Evolutionary conservation across 2,113 vertebrate genomes (phyloP), one percentile per base, ranked within the genome.

Genomic region (Coracopsis vasa): DNA sequence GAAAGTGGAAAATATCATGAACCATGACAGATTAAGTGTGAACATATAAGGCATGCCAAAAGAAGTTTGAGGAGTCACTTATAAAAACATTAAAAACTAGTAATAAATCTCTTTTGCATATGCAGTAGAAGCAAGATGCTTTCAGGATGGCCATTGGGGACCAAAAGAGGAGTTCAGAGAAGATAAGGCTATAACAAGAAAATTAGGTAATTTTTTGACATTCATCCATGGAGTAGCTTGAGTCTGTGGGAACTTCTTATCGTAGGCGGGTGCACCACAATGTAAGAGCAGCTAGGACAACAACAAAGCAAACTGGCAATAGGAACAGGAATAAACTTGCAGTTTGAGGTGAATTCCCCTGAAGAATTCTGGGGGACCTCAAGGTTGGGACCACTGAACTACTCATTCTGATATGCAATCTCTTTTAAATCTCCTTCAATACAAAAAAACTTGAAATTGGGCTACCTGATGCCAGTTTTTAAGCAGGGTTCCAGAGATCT

Each of bases 211-310:
- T n/a, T 28, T 61, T 79, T 60, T 65, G 24, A 6, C 33, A 51
- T 61, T 41, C 6, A 14, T 35, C 33, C 48, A 1, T 87, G 64
- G 47, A 80, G 5, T 4, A 29, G 54, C 23, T 72, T 75, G 75
- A 54, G 44, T 44, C 17, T 77, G 4, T 27, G 77, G 44, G 45
- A 80, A n/a, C 8, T 91, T 27, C 37, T 75, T 12, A 11, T 16
- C 4, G 20, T 2, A 8, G 14, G 21, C 7, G 3, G 7, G 27
- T 31, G 21, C 0, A 0, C 8, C 45, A 74, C n/a, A 66, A 73
- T 5, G 1, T 9, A 74, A 75, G 29, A 0, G 1, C n/a, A 51
- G 13, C 7, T 29, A 33, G 39, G 45, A 84, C 15, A 91, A 54
- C 13, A 69, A 18, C 27, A 58, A 28, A 75, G 9, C 6, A 74